A percentile compares a stretch with the other conserved stretches of the same genome.
phyloP scores from a whole-genome alignment of 2,113 vertebrate genomes.

The Steatornis caripensis region DNA sequence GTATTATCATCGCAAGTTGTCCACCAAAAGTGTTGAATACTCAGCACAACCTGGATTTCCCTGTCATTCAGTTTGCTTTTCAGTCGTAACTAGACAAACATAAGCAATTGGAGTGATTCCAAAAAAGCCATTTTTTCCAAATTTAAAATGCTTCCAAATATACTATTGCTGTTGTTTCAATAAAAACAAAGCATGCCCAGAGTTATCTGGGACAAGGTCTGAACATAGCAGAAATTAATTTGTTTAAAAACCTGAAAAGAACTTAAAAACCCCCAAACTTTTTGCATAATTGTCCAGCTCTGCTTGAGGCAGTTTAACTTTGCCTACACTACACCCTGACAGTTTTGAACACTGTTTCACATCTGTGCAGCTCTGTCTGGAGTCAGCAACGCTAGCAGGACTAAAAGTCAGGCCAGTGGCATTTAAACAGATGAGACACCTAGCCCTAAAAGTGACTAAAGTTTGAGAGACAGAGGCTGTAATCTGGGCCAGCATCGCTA shows the following conservation, averaged over 20 bases:
- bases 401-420: not conserved
- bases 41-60: not conserved
- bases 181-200: not conserved
- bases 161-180: not conserved
- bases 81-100: not conserved
- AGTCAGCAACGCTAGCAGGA: not conserved
- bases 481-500: not conserved
- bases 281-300: not conserved
- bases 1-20: not conserved
- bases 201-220: not conserved
- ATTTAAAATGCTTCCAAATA: not conserved
- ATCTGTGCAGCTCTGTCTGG: not conserved
- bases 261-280: not conserved
- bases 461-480: not conserved
- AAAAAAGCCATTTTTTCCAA: not conserved
- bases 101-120: not conserved
- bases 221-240: not conserved
- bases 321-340: not conserved
- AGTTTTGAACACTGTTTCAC: not conserved
- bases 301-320: not conserved
- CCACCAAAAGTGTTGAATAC: not conserved
- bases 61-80: not conserved
- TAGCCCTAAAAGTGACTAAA: not conserved
- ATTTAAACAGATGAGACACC: not conserved
- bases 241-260: not conserved